A percentile compares a stretch with the other conserved stretches of the same genome.
These are phyloP conservation scores for Limnephilus marmoratus DNA, from an alignment of 2,888 invertebrate genomes.

Conservation along the genomic window DNA sequence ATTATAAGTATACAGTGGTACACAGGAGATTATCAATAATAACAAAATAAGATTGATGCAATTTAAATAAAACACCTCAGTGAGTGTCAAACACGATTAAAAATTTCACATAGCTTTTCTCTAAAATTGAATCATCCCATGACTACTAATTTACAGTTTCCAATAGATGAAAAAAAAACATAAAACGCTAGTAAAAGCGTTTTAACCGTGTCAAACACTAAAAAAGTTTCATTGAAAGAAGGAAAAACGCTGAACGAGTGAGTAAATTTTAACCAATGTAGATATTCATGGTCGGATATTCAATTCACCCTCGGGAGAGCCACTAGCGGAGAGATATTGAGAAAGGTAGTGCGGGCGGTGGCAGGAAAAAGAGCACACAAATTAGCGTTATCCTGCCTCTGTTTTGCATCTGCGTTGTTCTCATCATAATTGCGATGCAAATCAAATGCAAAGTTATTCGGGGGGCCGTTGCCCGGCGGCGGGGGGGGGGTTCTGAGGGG, in stretches of 20 bases:
- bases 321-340: slow-evolving; percentile 11
- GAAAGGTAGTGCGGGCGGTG: neutral
- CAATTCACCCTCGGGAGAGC: slow-evolving; percentile 22
- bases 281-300: slow-evolving; percentile 27
- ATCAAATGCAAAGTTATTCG: slow-evolving; percentile 61
- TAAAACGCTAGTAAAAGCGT: neutral
- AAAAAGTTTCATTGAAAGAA: neutral
- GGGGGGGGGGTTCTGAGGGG: neutral
- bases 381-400: slow-evolving; percentile 47
- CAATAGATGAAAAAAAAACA: neutral
- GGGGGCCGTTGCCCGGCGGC: neutral
- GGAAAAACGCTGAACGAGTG: neutral
- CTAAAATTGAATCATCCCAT: no score
- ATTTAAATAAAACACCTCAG: no score
- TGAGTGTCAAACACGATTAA: no score
- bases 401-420: slow-evolving; percentile 53
- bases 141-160: no score
- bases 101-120: no score
- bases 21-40: no score
- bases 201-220: neutral
- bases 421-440: slow-evolving; percentile 59
- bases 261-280: neutral
- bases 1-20: no score
- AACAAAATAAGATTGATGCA: no score
- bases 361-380: slow-evolving; percentile 47